phyloP scores from a whole-genome alignment of 2,797 vertebrate genomes.

The Manis javanica region DNA sequence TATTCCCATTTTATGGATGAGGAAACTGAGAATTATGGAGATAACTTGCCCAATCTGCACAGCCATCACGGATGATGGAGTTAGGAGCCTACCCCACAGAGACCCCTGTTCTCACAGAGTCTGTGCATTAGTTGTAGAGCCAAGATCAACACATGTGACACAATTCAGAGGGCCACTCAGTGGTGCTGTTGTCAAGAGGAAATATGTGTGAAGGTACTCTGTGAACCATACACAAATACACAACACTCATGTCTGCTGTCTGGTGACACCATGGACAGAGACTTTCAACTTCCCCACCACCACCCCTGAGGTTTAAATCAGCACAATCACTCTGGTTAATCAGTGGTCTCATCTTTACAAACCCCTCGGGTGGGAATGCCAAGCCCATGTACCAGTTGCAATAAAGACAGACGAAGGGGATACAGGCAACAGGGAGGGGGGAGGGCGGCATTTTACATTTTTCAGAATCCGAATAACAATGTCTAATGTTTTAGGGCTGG shows the following conservation, averaged over 20 bases:
- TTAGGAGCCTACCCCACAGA: background rate
- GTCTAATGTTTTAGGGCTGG: constrained; percentile 28
- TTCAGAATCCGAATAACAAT: constrained; percentile 24
- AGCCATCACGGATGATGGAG: background rate
- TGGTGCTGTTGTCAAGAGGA: background rate
- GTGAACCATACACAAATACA: background rate
- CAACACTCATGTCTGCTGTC: background rate
- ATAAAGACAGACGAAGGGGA: background rate
- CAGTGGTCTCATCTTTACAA: background rate
- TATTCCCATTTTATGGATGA: background rate
- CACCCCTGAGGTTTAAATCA: background rate
- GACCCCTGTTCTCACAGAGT: background rate
- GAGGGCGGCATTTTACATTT: background rate
- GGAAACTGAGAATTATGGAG: background rate
- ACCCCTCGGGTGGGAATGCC: background rate
- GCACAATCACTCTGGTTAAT: background rate
- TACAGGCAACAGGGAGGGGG: background rate
- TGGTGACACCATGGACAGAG: background rate
- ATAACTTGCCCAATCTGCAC: background rate
- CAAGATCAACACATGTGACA: background rate
- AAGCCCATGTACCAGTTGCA: background rate
- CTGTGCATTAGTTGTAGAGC: background rate
- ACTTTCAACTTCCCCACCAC: background rate
- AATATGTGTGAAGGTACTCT: background rate
- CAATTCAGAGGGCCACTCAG: background rate